Evolutionary conservation across 2,797 vertebrate species (phyloP).

Genomic region (Florisuga fusca): DNA sequence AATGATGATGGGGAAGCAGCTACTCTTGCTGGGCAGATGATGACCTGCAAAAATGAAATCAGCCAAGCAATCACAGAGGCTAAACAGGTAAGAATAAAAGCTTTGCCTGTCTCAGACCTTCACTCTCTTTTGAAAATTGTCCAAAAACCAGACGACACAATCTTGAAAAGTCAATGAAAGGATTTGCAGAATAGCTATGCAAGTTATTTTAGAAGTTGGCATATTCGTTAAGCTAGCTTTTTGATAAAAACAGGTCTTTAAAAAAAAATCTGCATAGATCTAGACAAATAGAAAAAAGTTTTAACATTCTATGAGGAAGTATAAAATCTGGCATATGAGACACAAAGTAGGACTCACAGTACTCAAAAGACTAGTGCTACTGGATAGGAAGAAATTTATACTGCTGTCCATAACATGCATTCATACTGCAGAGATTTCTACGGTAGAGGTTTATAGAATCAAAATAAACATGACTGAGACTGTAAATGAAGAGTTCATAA

Average conservation of each 20-base stretch:
- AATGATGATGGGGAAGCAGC: conserved; percentile 90
- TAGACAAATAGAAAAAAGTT: not conserved
- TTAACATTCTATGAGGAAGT: not conserved
- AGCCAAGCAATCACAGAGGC: conserved; percentile 93
- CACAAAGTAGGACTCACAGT: not conserved
- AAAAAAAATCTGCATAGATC: not conserved
- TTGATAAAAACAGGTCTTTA: not conserved
- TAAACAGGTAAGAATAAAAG: conserved; percentile 85
- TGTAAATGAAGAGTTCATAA: not conserved
- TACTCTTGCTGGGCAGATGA: conserved; percentile 92
- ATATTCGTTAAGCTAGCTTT: not conserved
- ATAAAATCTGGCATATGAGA: not conserved
- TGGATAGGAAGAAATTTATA: not conserved
- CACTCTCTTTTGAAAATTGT: not conserved
- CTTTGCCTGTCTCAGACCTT: not conserved
- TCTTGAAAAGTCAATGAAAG: not conserved
- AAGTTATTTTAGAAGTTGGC: not conserved
- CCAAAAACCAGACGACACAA: not conserved
- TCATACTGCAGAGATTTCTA: not conserved
- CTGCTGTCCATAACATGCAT: fast-evolving
- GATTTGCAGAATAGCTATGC: not conserved
- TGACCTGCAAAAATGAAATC: conserved; percentile 94
- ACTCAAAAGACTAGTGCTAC: not conserved
- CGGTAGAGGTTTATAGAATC: not conserved
- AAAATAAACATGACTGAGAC: not conserved